Evolutionary conservation across 2,113 vertebrate genomes (phyloP).

Genomic region (Pogona vitticeps): DNA sequence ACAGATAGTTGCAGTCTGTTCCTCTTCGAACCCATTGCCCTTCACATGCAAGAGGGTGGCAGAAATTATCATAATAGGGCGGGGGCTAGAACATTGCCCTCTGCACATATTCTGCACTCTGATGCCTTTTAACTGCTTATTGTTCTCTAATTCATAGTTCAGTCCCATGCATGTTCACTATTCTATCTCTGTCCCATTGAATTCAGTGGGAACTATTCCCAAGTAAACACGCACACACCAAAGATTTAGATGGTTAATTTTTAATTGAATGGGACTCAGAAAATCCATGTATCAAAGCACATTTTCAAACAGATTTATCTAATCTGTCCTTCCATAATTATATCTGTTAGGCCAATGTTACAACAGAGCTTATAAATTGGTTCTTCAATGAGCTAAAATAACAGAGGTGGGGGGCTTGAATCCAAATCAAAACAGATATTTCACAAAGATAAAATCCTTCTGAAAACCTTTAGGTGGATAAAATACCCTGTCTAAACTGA

Average conservation of each 20-base stretch:
- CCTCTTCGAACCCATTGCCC: no score
- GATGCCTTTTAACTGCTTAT: background rate
- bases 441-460: constrained; percentile 11
- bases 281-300: background rate
- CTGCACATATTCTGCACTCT: background rate
- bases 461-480: constrained; percentile 4
- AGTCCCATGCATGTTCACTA: background rate
- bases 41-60: no score
- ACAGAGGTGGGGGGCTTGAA: background rate
- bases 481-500: constrained; percentile 42
- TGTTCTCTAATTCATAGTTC: background rate
- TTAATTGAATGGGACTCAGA: constrained; percentile 4
- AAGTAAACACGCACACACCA: background rate
- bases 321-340: constrained; percentile 44
- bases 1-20: no score
- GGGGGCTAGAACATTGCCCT: no score
- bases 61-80: no score
- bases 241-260: constrained; percentile 9
- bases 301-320: constrained; percentile 8
- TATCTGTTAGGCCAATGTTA: background rate
- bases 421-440: constrained; percentile 2
- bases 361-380: constrained; percentile 50
- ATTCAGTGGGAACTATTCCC: background rate
- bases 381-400: constrained; percentile 44
- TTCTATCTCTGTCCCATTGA: background rate